Evolutionary conservation across 1,140 invertebrate genomes (phyloP).

Genomic region (Drosophila lowei): DNA sequence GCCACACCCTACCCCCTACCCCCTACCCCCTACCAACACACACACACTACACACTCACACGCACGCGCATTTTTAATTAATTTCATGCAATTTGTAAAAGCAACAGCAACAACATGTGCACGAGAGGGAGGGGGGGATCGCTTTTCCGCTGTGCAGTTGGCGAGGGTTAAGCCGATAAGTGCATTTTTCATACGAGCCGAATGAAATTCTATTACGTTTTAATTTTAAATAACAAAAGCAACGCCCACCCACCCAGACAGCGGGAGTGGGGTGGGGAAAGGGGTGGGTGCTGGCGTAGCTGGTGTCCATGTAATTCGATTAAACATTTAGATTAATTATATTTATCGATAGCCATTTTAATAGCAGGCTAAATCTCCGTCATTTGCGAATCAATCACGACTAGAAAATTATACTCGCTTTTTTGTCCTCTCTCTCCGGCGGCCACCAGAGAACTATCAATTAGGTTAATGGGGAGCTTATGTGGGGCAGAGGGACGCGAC

Average conservation of each 20-base stretch:
- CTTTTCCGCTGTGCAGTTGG: constrained; percentile 62
- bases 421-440: not conserved
- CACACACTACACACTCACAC: not conserved
- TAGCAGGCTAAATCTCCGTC: constrained; percentile 56
- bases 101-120: constrained; percentile 18
- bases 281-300: not conserved
- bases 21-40: constrained; percentile 1
- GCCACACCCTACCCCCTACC: no score
- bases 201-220: constrained; percentile 81
- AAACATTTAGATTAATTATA: constrained; percentile 79
- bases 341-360: constrained; percentile 67
- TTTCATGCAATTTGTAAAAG: constrained; percentile 77
- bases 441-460: constrained; percentile 63
- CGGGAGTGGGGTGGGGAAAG: not conserved
- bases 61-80: constrained; percentile 72
- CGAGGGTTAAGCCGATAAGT: constrained; percentile 77
- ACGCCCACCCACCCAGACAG: not conserved
- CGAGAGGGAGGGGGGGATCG: constrained; percentile 9
- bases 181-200: constrained; percentile 78
- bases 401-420: constrained; percentile 46
- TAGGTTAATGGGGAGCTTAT: constrained; percentile 61
- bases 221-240: constrained; percentile 77
- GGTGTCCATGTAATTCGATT: constrained; percentile 64
- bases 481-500: constrained; percentile 2
- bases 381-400: constrained; percentile 69